These are phyloP conservation scores for Drosophila prostipennis DNA, from an alignment of 2,888 invertebrate genomes.

Conservation along the genomic window DNA sequence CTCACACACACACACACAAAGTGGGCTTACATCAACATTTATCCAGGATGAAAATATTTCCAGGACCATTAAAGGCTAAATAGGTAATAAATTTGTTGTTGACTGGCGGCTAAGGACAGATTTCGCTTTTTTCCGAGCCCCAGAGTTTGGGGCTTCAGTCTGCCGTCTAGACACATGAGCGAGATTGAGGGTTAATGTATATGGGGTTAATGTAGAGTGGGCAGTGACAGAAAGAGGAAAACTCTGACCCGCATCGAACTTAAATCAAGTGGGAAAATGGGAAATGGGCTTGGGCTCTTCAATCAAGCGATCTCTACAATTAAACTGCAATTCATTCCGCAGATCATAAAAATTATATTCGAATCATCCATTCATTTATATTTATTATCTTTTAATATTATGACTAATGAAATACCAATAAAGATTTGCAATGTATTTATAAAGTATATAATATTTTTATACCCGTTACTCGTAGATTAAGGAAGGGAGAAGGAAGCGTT, in stretches of 20 bases:
- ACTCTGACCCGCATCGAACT: slow-evolving; percentile 59
- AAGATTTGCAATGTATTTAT: too few species aligned
- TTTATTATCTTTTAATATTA: neutral
- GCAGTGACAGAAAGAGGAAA: slow-evolving; percentile 3
- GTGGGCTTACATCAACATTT: slow-evolving; percentile 52
- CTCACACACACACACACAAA: slow-evolving; percentile 14
- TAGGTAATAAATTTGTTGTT: slow-evolving; percentile 75
- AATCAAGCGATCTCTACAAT: slow-evolving; percentile 6
- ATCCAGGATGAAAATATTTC: slow-evolving; percentile 73
- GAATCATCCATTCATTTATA: neutral
- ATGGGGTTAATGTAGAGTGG: slow-evolving; percentile 22
- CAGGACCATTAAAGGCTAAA: slow-evolving; percentile 76
- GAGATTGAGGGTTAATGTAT: slow-evolving; percentile 28
- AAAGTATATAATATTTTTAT: too few species aligned
- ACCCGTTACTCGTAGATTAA: too few species aligned
- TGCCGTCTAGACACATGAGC: slow-evolving; percentile 33
- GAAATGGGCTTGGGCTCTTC: slow-evolving; percentile 14
- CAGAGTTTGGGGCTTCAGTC: slow-evolving; percentile 14
- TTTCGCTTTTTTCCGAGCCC: slow-evolving; percentile 42
- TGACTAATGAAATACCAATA: neutral
- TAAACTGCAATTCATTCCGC: slow-evolving; percentile 36
- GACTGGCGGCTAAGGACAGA: slow-evolving; percentile 73
- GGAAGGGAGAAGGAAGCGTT: too few species aligned
- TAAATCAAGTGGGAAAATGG: slow-evolving; percentile 53
- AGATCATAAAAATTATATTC: slow-evolving; percentile 9